Evolutionary conservation across 2,113 vertebrate genomes (phyloP).

Genomic region (Anolis carolinensis): DNA sequence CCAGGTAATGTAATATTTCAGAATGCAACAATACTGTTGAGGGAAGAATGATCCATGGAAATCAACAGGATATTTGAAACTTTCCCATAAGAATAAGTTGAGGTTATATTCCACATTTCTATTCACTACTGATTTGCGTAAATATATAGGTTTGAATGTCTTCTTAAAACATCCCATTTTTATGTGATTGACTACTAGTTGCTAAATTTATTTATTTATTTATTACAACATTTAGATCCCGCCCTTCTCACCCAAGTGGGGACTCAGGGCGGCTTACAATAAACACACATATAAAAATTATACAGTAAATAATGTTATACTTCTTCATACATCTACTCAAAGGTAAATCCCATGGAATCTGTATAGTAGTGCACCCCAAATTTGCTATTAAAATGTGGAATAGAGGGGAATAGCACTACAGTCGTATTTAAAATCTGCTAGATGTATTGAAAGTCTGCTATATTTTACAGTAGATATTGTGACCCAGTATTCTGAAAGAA

Average conservation of each 20-base stretch:
- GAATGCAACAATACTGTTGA: constrained; percentile 25
- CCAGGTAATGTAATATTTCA: constrained; percentile 82
- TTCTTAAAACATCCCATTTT: neutral
- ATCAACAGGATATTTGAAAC: neutral
- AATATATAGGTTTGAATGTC: neutral
- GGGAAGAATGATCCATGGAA: constrained; percentile 12
- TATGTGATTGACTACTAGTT: neutral
- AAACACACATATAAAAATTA: no score
- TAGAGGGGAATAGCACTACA: neutral
- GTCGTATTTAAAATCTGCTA: neutral
- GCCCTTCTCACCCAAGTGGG: no score
- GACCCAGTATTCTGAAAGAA: neutral
- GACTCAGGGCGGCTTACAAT: no score
- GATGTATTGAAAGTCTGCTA: neutral
- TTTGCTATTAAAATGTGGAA: neutral
- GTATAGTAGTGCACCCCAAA: neutral
- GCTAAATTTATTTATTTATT: no score
- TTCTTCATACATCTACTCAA: neutral
- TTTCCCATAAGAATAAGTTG: neutral
- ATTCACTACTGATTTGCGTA: neutral
- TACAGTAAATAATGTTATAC: neutral
- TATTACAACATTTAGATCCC: no score
- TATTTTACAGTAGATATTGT: neutral
- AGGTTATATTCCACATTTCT: neutral
- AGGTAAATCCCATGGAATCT: neutral